Conservation (phyloP, 2,113 vertebrate genomes). For the Malurus alboscapulatus region DNA sequence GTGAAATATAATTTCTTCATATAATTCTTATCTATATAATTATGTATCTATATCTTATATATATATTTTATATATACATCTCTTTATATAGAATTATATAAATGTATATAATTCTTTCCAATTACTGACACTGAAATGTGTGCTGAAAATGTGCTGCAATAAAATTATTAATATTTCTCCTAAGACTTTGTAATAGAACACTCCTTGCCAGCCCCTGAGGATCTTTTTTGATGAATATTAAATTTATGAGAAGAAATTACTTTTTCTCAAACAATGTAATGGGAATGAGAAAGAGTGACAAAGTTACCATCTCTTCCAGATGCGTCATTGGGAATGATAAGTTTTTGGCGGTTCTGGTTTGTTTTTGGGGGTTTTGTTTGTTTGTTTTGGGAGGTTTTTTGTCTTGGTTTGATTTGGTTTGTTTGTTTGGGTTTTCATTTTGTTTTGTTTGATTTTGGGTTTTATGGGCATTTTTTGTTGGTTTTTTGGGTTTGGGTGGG, state of each 20-base stretch:
- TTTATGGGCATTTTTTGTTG: too few relatives aligned
- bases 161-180: not conserved
- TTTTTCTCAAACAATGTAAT: not conserved
- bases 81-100: too few relatives aligned
- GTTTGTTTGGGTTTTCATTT: too few relatives aligned
- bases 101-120: not conserved
- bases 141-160: not conserved
- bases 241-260: not conserved
- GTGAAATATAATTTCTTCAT: not conserved
- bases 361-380: too few relatives aligned
- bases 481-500: too few relatives aligned
- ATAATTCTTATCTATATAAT: too few relatives aligned
- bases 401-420: too few relatives aligned
- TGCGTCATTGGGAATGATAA: not conserved
- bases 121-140: not conserved
- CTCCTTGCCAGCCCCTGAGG: not conserved
- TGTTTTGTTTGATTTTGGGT: too few relatives aligned
- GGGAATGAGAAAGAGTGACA: not conserved
- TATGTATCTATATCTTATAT: too few relatives aligned
- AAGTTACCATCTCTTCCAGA: not conserved
- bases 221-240: not conserved
- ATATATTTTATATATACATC: too few relatives aligned
- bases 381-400: too few relatives aligned
- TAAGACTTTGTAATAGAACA: not conserved
- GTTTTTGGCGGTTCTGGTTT: not conserved